phyloP scores from a whole-genome alignment of 2,888 invertebrate species.

The Drosophila meridionalis region DNA sequence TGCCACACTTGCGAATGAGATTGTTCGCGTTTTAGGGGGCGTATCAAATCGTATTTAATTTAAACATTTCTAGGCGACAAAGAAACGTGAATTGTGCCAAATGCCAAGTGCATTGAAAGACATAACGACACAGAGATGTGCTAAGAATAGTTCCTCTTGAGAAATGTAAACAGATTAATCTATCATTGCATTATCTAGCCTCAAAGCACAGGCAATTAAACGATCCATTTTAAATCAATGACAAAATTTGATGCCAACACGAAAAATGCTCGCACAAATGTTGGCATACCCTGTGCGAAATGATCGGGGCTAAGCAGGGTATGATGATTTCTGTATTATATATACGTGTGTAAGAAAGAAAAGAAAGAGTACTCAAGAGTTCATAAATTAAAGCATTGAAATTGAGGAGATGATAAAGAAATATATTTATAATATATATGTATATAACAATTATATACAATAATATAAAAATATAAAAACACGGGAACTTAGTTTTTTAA shows the following conservation, averaged over 20 bases:
- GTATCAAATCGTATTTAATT: conserved; percentile 44
- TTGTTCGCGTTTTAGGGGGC: conserved; percentile 15
- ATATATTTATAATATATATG: not conserved
- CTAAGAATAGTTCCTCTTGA: conserved; percentile 46
- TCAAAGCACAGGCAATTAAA: conserved; percentile 64
- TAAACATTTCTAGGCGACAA: conserved; percentile 29
- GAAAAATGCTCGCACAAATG: conserved; percentile 38
- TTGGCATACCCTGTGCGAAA: not conserved
- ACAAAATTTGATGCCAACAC: conserved; percentile 54
- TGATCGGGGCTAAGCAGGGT: not conserved
- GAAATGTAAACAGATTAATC: conserved; percentile 68
- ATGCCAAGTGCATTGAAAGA: conserved; percentile 69
- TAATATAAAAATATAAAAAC: not conserved
- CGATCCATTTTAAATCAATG: conserved; percentile 68
- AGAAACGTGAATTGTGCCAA: conserved; percentile 60
- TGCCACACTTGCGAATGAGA: not conserved
- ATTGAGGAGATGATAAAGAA: not conserved
- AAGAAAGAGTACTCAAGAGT: not conserved
- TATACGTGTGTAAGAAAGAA: not conserved
- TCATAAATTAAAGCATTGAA: too few relatives aligned
- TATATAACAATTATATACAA: not conserved
- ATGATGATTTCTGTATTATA: not conserved
- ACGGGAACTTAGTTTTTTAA: not conserved
- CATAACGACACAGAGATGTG: conserved; percentile 33
- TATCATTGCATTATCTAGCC: conserved; percentile 65